These are phyloP conservation scores for Zoanthus sansibaricus DNA, from an alignment of 92 coral and sea anemone genomes.

Conservation along the genomic window DNA sequence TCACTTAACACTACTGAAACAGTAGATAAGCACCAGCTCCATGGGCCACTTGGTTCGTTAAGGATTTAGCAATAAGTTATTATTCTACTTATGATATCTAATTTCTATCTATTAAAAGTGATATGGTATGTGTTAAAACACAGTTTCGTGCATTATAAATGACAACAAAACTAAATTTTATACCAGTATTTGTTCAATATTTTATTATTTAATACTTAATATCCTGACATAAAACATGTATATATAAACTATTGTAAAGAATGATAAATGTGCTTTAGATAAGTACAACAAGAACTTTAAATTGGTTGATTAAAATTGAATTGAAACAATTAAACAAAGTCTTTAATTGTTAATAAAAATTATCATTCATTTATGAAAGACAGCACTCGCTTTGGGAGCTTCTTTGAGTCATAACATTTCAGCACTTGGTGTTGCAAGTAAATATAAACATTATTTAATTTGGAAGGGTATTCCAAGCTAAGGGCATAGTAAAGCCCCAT, in stretches of 20 bases:
- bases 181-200: neutral
- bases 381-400: slow-evolving; percentile 22
- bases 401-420: neutral
- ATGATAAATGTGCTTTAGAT: neutral
- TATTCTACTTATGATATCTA: no score
- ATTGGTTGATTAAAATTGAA: neutral
- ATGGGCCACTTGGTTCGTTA: no score
- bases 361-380: slow-evolving; percentile 15
- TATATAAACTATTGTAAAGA: neutral
- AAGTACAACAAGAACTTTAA: neutral
- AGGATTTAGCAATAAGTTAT: no score
- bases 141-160: neutral
- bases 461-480: slow-evolving; percentile 8
- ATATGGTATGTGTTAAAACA: no score
- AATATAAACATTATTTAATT: slow-evolving; percentile 1
- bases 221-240: neutral
- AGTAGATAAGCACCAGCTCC: no score
- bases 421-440: slow-evolving; percentile 18
- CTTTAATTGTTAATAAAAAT: slow-evolving; percentile 3
- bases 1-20: no score
- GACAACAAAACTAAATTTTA: neutral
- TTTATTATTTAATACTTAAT: neutral
- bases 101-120: no score
- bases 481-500: slow-evolving; percentile 2
- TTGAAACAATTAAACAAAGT: neutral